phyloP scores from a whole-genome alignment of 1,140 invertebrate species.

The Panagrolaimus sp. region DNA sequence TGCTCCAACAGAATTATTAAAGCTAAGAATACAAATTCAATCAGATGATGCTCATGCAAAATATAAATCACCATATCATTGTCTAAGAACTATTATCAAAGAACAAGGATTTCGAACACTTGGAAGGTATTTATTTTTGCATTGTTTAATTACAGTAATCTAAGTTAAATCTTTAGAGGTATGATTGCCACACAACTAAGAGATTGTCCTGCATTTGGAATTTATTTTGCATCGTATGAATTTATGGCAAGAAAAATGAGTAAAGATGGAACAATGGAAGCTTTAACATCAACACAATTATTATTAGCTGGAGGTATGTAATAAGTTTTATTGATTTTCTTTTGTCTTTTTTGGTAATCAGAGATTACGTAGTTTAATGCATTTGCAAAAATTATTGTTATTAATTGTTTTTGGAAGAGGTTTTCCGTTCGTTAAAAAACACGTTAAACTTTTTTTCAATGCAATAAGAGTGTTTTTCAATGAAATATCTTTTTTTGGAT shows the following conservation, averaged over 20 bases:
- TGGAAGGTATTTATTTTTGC: conserved; percentile 21
- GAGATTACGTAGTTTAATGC: neutral
- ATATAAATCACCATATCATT: conserved; percentile 65
- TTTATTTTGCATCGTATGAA: conserved; percentile 73
- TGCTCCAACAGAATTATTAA: conserved; percentile 76
- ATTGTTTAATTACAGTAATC: conserved; percentile 1
- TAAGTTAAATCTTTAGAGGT: conserved; percentile 63
- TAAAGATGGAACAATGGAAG: conserved; percentile 41
- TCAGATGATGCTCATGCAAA: conserved; percentile 36
- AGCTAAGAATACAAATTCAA: conserved; percentile 72
- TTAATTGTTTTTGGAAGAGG: too few species aligned
- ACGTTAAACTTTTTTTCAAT: too few species aligned
- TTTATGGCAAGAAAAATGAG: conserved; percentile 61
- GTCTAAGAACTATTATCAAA: conserved; percentile 65
- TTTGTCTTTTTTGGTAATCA: conserved; percentile 22
- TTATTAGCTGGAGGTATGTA: conserved; percentile 50
- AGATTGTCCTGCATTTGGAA: conserved; percentile 68
- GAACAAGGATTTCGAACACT: conserved; percentile 63
- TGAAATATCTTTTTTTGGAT: too few species aligned
- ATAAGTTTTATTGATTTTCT: neutral
- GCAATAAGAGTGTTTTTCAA: too few species aligned
- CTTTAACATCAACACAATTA: conserved; percentile 41
- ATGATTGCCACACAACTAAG: conserved; percentile 69
- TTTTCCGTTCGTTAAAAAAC: too few species aligned
- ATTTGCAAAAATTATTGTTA: neutral